Evolutionary conservation across 1,140 invertebrate genomes (phyloP), one percentile per base, ranked within the genome.

Genomic region (Drosophila carrolli): DNA sequence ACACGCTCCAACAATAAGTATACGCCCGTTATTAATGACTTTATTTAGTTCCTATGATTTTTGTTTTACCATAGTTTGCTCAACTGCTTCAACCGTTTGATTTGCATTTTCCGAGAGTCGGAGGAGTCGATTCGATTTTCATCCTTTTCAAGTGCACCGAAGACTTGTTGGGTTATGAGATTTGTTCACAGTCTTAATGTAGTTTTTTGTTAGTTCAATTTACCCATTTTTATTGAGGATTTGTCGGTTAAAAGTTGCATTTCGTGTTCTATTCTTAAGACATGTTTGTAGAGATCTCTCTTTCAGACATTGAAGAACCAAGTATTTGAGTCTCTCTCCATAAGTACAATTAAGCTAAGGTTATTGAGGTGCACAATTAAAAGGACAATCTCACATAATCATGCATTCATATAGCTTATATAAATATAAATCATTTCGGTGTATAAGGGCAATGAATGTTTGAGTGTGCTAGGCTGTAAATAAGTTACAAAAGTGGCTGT

Each of bases 1-100:
- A 86, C 75, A 66, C 56, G 50, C 56, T 63, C 62, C 75, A 63
- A 74, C 60, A 84, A 67, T 89, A 88, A 80, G 84, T 89, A 88
- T 88, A 89, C 76, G 68, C 63, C 58, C 19, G 60, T 71, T 76
- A 59, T 58, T 51, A 47, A 67, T 55, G 14, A 63, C 51, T 54
- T 29, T 5, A 66, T 75, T 66, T 63, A 35, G 44, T 54, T 61
- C 71, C 16, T 79, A 70, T 62, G 32, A 63, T 63, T 73, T 46
- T n/a, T 50, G 29, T 65, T 72, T 43, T 43, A 38, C 62, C 51
- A 68, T 78, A 57, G 57, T 86, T 88, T 86, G 82, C 82, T 88
- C 66, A 63, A 86, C 48, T 56, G 83, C 78, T 88, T 82, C 60
- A 44, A 63, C 14, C 16, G 38, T 70, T 84, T 84, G 19, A 43